These are phyloP conservation scores for Lasioglossum morio DNA, from an alignment of 2,888 invertebrate genomes.

Conservation along the genomic window DNA sequence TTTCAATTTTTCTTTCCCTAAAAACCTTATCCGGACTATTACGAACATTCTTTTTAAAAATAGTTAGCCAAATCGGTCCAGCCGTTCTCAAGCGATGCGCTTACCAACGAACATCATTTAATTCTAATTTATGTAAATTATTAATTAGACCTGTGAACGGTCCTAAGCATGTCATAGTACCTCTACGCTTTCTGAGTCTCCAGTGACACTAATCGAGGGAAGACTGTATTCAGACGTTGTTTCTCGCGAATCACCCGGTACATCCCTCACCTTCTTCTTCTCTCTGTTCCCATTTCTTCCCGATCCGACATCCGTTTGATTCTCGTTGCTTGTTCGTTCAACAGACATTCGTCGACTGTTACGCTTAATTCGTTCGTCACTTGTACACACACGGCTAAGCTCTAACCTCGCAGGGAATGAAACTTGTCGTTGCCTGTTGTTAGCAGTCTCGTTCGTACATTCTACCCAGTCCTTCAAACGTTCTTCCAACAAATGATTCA, in stretches of 20 bases:
- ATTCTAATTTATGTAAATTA: no score
- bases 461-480: neutral
- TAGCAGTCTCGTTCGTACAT: neutral
- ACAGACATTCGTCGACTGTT: constrained; percentile 10
- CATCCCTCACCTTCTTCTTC: constrained; percentile 20
- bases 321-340: constrained; percentile 10
- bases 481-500: neutral
- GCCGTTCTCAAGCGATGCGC: no score
- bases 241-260: neutral
- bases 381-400: constrained; percentile 49
- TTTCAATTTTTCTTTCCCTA: no score
- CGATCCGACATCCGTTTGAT: constrained; percentile 21
- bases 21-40: no score
- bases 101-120: no score
- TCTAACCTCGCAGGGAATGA: constrained; percentile 45
- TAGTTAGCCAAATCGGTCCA: no score
- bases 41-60: no score
- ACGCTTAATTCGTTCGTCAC: constrained; percentile 24
- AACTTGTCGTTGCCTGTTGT: constrained; percentile 13
- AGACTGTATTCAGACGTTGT: no score
- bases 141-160: no score
- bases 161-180: no score
- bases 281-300: neutral
- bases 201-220: no score
- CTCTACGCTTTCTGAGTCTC: no score